Evolutionary conservation across 2,888 invertebrate genomes (phyloP).

Genomic region (Pollenia amentaria): DNA sequence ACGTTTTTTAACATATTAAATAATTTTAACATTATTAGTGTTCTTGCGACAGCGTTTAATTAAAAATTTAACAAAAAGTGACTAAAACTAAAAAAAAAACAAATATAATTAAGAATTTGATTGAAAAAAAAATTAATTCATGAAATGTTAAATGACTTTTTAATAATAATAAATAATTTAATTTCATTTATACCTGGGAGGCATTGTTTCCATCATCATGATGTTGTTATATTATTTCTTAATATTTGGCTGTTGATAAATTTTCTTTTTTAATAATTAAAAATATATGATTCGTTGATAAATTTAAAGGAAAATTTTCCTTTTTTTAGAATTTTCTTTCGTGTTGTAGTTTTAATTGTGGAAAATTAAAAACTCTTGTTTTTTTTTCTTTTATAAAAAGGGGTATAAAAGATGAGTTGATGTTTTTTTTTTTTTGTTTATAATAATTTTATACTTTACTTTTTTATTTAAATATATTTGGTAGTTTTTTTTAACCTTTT

Average conservation of each 20-base stretch:
- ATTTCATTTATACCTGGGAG: conserved; percentile 84
- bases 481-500: conserved; percentile 67
- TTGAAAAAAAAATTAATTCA: conserved; percentile 8
- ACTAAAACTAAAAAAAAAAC: too few species aligned
- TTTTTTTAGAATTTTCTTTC: conserved; percentile 18
- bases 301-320: conserved; percentile 20
- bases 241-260: conserved; percentile 68
- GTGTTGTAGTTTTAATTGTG: conserved; percentile 23
- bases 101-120: background rate
- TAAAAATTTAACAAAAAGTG: too few species aligned
- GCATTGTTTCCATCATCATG: conserved; percentile 85
- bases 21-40: too few species aligned
- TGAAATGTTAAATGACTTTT: conserved; percentile 52
- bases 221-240: conserved; percentile 75
- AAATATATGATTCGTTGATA: conserved; percentile 40
- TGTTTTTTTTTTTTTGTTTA: conserved; percentile 39
- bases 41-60: too few species aligned
- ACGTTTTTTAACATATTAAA: too few species aligned
- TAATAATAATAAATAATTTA: conserved; percentile 50
- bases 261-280: background rate
- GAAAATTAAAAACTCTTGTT: background rate
- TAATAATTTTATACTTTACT: conserved; percentile 28
- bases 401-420: conserved; percentile 47
- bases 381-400: conserved; percentile 28
- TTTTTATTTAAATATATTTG: conserved; percentile 65